Percentiles rank a stretch among this genome's conserved stretches.
phyloP scores from a whole-genome alignment of 37 sponge, comb jelly and placozoan genomes.

The Halichondria panicea region DNA sequence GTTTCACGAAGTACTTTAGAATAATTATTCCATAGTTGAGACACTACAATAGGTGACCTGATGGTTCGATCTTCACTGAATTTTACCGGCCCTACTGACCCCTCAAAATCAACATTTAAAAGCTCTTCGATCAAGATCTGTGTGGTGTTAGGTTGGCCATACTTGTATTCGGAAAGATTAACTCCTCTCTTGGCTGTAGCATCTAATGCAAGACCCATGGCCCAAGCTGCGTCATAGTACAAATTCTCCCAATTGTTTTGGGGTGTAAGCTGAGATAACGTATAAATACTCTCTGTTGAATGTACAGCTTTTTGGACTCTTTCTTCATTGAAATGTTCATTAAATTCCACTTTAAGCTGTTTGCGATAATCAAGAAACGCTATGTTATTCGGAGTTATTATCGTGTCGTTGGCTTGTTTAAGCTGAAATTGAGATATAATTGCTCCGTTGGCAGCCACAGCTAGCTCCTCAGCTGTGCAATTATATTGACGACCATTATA shows the following conservation, averaged over 20 bases:
- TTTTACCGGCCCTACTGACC: background rate
- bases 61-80: background rate
- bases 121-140: background rate
- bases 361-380: too few relatives aligned
- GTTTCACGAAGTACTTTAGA: too few relatives aligned
- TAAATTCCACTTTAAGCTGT: too few relatives aligned
- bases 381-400: too few relatives aligned
- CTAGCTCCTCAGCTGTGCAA: background rate
- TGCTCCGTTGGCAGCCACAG: background rate
- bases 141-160: background rate
- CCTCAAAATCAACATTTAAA: background rate
- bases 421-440: background rate
- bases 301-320: too few relatives aligned
- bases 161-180: background rate
- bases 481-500: background rate
- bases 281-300: background rate
- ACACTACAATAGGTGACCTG: too few relatives aligned
- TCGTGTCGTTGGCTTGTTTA: background rate
- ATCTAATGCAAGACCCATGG: background rate
- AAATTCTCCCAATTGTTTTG: background rate
- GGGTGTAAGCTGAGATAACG: background rate
- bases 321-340: too few relatives aligned
- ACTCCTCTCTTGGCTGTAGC: background rate
- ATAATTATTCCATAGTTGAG: too few relatives aligned
- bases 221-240: slow-evolving; percentile 16